These are phyloP conservation scores for Saguinus midas DNA, from an alignment of 2,113 vertebrate species.

Conservation along the genomic window DNA sequence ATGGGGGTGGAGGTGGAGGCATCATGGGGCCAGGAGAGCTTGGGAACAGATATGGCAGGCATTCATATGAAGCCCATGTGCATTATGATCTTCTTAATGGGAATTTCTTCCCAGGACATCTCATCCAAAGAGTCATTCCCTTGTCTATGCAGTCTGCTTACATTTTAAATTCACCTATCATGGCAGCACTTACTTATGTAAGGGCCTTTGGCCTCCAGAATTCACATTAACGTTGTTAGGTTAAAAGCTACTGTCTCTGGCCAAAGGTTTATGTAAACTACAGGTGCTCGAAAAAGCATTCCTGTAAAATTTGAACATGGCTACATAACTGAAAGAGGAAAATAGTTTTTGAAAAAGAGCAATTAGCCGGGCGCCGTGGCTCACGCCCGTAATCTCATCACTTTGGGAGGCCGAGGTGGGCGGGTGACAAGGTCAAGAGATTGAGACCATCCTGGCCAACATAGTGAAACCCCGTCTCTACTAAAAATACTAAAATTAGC, in stretches of 20 bases:
- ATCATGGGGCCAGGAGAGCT: background rate
- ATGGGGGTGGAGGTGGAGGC: accelerated
- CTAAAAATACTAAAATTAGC: no score
- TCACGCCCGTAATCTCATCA: no score
- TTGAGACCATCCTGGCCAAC: no score
- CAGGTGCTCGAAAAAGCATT: background rate
- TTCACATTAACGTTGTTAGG: accelerated
- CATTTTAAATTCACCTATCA: background rate
- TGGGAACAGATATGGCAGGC: no score
- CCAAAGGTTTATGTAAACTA: background rate
- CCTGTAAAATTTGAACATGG: background rate
- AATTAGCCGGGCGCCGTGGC: background rate
- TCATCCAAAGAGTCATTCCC: background rate
- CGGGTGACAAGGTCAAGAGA: no score
- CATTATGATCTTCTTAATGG: background rate
- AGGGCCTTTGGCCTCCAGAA: background rate
- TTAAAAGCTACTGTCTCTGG: background rate
- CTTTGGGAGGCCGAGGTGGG: no score
- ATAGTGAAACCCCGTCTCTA: no score
- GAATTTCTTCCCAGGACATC: background rate
- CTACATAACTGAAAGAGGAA: background rate
- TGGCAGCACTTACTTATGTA: background rate
- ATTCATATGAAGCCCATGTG: accelerated
- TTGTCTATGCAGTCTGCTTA: background rate
- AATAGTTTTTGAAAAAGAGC: background rate